Conservation (phyloP, 2,888 invertebrate species). For the Tineola bisselliella region DNA sequence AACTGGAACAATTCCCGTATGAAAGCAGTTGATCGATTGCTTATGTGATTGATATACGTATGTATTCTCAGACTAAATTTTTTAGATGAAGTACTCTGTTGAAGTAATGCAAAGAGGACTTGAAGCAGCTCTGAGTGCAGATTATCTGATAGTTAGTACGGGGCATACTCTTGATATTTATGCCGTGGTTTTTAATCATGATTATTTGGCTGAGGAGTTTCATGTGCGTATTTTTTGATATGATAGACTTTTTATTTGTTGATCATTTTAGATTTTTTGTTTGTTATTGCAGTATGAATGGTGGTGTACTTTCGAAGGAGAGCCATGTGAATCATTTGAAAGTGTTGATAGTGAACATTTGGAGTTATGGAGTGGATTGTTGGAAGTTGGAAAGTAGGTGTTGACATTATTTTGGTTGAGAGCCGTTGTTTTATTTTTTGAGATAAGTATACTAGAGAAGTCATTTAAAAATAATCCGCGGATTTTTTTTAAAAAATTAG, state of each 20-base stretch:
- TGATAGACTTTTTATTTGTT: not conserved
- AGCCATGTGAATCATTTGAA: constrained; percentile 22
- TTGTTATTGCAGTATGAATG: constrained; percentile 28
- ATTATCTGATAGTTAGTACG: constrained; percentile 25
- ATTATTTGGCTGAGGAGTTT: constrained; percentile 23
- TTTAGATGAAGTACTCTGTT: constrained; percentile 31
- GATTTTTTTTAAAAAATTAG: no score
- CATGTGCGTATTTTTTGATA: constrained; percentile 25
- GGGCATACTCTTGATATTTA: constrained; percentile 26
- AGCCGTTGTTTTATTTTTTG: no score
- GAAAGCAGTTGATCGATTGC: no score
- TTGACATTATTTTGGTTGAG: not conserved
- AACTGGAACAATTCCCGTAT: no score
- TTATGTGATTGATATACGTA: no score
- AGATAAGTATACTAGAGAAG: no score
- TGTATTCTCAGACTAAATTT: no score
- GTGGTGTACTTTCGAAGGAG: constrained; percentile 23
- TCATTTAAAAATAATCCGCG: no score
- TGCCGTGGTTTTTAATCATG: constrained; percentile 27
- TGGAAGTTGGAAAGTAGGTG: constrained; percentile 30
- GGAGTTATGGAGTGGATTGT: constrained; percentile 26
- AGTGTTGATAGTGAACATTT: constrained; percentile 21
- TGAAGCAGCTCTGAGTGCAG: constrained; percentile 27
- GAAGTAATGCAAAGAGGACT: constrained; percentile 26
- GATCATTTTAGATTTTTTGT: not conserved